A percentile compares a stretch with the other conserved stretches of the same genome.
phyloP scores from a whole-genome alignment of 1,140 invertebrate species.

The Temnothorax nylanderi region DNA sequence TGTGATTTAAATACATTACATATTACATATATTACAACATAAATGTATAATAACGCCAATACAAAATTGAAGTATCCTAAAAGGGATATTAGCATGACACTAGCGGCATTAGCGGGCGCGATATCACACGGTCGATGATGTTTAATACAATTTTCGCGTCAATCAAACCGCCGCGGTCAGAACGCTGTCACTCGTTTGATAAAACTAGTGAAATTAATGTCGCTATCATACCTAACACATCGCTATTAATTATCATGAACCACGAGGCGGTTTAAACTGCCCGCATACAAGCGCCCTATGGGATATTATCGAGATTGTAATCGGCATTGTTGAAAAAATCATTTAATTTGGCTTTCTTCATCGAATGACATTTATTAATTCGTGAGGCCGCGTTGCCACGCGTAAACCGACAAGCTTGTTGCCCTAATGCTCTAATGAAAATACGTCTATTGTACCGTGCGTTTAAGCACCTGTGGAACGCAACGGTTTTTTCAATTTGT shows the following conservation, averaged over 20 bases:
- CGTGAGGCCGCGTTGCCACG: background rate
- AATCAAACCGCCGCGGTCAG: slow-evolving; percentile 58
- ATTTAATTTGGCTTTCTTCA: background rate
- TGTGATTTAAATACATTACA: background rate
- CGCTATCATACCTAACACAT: slow-evolving; percentile 63
- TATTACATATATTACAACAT: background rate
- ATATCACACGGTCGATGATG: slow-evolving; percentile 49
- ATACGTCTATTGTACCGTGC: slow-evolving; percentile 1
- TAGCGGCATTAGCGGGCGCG: background rate
- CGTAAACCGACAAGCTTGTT: background rate
- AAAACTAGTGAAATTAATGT: slow-evolving; percentile 67
- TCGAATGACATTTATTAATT: background rate
- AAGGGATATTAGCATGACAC: slow-evolving; percentile 62
- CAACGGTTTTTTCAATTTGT: background rate
- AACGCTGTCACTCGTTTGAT: slow-evolving; percentile 51
- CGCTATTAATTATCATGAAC: slow-evolving; percentile 69
- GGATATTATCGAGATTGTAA: slow-evolving; percentile 34
- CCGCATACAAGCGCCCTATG: background rate
- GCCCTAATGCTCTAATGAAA: slow-evolving; percentile 1
- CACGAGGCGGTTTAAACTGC: slow-evolving; percentile 18
- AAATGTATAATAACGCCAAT: slow-evolving; percentile 14
- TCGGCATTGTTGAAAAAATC: background rate
- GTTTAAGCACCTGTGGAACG: slow-evolving; percentile 21
- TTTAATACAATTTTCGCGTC: slow-evolving; percentile 71
- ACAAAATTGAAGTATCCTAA: slow-evolving; percentile 64